Evolutionary conservation across 2,797 vertebrate species (phyloP).

Genomic region (Sebastes hopkinsi): DNA sequence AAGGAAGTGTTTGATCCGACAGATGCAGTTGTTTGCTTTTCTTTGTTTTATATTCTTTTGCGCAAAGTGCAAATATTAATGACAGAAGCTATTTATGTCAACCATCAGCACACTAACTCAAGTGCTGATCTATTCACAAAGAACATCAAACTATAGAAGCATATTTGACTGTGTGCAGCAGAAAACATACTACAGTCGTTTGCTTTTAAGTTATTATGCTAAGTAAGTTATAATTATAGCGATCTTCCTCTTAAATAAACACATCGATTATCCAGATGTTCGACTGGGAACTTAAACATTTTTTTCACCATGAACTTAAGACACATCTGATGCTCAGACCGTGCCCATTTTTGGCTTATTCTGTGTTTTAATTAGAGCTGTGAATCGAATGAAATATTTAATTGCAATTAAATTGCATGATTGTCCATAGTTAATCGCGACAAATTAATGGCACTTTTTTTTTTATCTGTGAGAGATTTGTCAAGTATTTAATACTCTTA

Average conservation of each 20-base stretch:
- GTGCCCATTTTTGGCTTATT: not conserved
- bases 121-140: not conserved
- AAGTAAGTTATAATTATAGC: not conserved
- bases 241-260: not conserved
- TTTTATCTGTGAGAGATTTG: too few species aligned
- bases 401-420: too few species aligned
- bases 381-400: too few species aligned
- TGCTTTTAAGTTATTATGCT: not conserved
- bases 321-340: not conserved
- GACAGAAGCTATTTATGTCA: not conserved
- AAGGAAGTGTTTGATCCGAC: constrained; percentile 4
- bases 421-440: too few species aligned
- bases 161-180: not conserved
- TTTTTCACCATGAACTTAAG: not conserved
- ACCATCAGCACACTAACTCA: not conserved
- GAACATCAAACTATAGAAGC: not conserved
- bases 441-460: too few species aligned
- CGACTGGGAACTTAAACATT: too few species aligned
- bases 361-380: not conserved
- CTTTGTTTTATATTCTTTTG: not conserved
- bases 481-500: too few species aligned
- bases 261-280: not conserved
- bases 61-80: not conserved
- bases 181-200: not conserved
- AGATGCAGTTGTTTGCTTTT: constrained; percentile 15